A percentile compares a stretch with the other conserved stretches of the same genome.
These are phyloP conservation scores for Plagodis dolabraria DNA, from an alignment of 2,888 invertebrate genomes.

Conservation along the genomic window DNA sequence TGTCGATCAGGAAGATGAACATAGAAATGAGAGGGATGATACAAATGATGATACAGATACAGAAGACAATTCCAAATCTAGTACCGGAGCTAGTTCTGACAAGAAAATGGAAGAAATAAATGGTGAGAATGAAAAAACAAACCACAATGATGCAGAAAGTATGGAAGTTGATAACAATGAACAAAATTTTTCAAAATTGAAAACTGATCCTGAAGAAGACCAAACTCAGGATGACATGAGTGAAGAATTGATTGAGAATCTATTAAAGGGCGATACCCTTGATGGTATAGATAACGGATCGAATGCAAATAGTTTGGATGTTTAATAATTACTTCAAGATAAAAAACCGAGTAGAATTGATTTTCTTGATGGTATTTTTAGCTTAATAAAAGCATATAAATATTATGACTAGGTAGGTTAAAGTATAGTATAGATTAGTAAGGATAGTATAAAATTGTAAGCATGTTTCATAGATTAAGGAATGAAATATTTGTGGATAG, in stretches of 20 bases:
- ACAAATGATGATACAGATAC: neutral
- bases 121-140: slow-evolving; percentile 14
- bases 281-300: slow-evolving; percentile 34
- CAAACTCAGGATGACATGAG: slow-evolving; percentile 65
- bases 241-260: slow-evolving; percentile 67
- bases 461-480: slow-evolving; percentile 8
- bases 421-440: slow-evolving; percentile 18
- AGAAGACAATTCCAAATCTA: slow-evolving; percentile 6
- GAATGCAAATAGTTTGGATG: slow-evolving; percentile 28
- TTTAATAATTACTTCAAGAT: slow-evolving; percentile 14
- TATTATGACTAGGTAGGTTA: slow-evolving; percentile 19
- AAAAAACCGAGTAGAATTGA: slow-evolving; percentile 7
- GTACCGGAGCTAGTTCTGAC: neutral
- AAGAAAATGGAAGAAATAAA: slow-evolving; percentile 15
- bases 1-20: neutral
- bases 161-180: slow-evolving; percentile 27
- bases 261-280: slow-evolving; percentile 60
- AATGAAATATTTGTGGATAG: neutral
- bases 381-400: slow-evolving; percentile 15
- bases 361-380: slow-evolving; percentile 9
- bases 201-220: slow-evolving; percentile 27
- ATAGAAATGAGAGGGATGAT: neutral
- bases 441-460: slow-evolving; percentile 15
- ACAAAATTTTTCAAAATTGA: slow-evolving; percentile 15
- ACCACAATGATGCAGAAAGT: slow-evolving; percentile 21